Base-by-base conservation (phyloP, 1,140 invertebrate species). In the Drosophila mojavensis region DNA sequence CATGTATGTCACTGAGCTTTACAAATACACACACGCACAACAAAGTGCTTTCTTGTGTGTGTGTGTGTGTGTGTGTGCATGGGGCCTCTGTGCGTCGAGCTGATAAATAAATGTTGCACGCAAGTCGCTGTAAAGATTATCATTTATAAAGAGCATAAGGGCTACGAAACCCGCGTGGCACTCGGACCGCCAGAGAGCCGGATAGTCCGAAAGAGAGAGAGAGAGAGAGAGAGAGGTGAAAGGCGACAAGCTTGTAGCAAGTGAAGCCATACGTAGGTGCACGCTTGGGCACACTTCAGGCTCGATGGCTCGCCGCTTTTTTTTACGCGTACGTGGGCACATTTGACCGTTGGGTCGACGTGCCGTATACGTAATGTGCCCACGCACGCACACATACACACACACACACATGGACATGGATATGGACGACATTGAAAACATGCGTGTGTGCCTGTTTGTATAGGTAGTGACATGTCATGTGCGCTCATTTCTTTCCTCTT, bases 81-180 rank as follows among this genome's bases (percentile, higher is more conserved):
- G 41, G 15, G 10, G 36, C 24, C 47, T 24, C 20, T 24, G 20
- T 24, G 20, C 2, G 20, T 24, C 20, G 20, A 3, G 20, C 20
- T 68, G 67, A 81, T 68, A 86, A 81, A 81, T 81, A 78, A 74
- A 81, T 59, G 50, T 50, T 47, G 33, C 66, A 79, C 72, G 64
- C 72, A 73, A 59, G 50, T 72, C 48, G 48, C 60, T 41, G 62
- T 33, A 43, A 65, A 75, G 82, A 85, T 75, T 76, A 82, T 85
- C 70, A 86, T 88, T 82, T 85, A 79, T 82, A 86, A 75, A 84
- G 68, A 58, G 72, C 83, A 79, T 68, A 69, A 70, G 79, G 79
- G 51, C 20, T 24, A 20, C 56, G 24, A 15, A 17, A 13, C 17
- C 28, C 53, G 33, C 10, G 13, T 24, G 20, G 20, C 3, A 24